A percentile compares a stretch with the other conserved stretches of the same genome.
Conservation (phyloP, 2,113 vertebrate genomes). For the Phasianus colchicus region DNA sequence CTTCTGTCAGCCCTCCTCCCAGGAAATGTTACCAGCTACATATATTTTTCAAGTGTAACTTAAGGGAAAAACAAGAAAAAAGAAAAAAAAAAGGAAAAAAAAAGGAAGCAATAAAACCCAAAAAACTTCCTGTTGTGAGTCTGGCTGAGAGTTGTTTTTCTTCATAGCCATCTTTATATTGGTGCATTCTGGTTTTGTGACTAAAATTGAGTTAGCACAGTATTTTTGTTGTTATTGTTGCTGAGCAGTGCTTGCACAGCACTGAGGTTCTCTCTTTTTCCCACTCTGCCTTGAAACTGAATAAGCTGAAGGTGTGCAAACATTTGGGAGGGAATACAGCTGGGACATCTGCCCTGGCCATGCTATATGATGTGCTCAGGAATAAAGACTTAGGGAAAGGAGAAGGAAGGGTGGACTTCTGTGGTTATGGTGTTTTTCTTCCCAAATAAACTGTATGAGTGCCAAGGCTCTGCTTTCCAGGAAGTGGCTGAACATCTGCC, state of each 20-base stretch:
- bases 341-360: not conserved
- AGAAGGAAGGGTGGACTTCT: not conserved
- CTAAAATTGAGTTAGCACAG: not conserved
- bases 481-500: not conserved
- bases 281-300: accelerated
- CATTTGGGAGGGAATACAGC: not conserved
- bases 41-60: not conserved
- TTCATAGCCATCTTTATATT: not conserved
- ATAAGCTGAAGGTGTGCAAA: not conserved
- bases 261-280: not conserved
- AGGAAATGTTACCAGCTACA: not conserved
- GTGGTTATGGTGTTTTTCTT: not conserved
- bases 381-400: not conserved
- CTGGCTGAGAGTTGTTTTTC: not conserved
- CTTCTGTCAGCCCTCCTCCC: not conserved
- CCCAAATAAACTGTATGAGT: not conserved
- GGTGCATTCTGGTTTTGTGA: not conserved
- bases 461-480: not conserved
- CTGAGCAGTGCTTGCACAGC: not conserved
- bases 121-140: not conserved
- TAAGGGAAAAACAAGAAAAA: not conserved
- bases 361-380: not conserved
- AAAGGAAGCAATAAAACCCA: too few relatives aligned
- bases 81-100: too few relatives aligned
- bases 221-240: not conserved